phyloP scores from a whole-genome alignment of 2,797 vertebrate genomes.

The Phoebastria nigripes region DNA sequence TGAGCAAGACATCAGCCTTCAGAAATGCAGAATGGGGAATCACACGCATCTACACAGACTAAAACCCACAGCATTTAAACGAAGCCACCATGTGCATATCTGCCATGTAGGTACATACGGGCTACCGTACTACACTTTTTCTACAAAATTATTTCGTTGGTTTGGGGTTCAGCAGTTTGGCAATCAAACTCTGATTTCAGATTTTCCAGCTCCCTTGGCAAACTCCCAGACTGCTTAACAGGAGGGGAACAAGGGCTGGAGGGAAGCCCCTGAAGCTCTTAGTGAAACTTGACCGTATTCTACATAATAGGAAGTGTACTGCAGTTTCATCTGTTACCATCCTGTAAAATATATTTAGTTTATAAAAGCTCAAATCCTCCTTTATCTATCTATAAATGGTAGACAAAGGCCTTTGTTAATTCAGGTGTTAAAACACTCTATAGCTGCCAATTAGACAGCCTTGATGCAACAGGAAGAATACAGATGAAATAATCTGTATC shows the following conservation, averaged over 20 bases:
- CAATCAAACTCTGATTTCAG: background rate
- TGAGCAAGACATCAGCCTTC: background rate
- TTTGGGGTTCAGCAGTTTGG: background rate
- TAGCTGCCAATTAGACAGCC: background rate
- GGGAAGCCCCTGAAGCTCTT: background rate
- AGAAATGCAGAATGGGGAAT: constrained; percentile 42
- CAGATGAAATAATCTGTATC: background rate
- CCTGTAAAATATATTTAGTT: background rate
- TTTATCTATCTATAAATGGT: background rate
- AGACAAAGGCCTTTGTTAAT: constrained; percentile 19
- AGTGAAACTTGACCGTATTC: background rate
- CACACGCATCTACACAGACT: background rate
- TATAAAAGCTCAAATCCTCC: constrained; percentile 23
- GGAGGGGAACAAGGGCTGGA: background rate
- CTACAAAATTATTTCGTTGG: background rate
- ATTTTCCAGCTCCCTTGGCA: background rate
- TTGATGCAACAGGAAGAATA: background rate
- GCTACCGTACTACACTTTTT: rapidly evolving
- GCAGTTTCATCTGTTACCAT: background rate
- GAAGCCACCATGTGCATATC: rapidly evolving
- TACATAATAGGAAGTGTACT: background rate
- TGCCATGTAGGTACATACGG: rapidly evolving
- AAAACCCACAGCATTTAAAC: background rate
- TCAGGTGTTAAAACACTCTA: constrained; percentile 1
- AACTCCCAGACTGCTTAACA: background rate